Base-by-base conservation (phyloP, 2,797 vertebrate species). In the Gobionotothen gibberifrons region DNA sequence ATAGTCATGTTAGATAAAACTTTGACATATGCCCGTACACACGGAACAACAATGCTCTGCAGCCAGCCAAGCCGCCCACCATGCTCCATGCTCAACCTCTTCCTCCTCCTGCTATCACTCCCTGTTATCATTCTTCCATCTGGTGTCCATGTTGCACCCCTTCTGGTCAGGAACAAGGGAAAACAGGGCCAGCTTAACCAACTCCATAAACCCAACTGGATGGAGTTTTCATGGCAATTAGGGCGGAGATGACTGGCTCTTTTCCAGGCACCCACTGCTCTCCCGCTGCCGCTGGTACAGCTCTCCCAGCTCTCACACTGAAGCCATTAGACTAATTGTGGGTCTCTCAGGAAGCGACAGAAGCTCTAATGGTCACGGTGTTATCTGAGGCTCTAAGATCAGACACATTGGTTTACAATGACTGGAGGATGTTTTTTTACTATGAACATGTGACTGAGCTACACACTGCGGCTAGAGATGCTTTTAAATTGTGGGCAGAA, bases 211-310 rank as follows among this genome's bases (percentile, higher is more conserved):
- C 82, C 74, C 84, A 82, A 69, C 82, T 65, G 82, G 86, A 88
- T 82, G 79, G 86, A 85, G 81, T 88, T 90, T 90, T 92, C 74
- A 76, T 85, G 79, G 90, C 90, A 93, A 93, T 94, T 94, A 95
- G 81, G 82, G 46, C 48, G 40, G 74, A 82, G 85, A 86, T 72
- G 77, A 79, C 82, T 83, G 87, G 83, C 89, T 86, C 76, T 82
- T 86, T 92, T 92, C 87, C 86, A 89, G 82, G 78, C 83, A 72
- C 90, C 90, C 85, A 90, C 91, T 89, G 91, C 71, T 79, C 88
- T 85, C 90, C 67, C 84, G 83, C 77, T 61, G 67, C 82, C 79
- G 48, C 69, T 19, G 46, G 47, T 65, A 72, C 26, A 26, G 26
- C 26, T 26, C 26, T 26, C 26, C 87, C 89, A 90, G 90, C 89